Conservation (phyloP, 2,888 invertebrate species). For the Ophion slaviceki region DNA sequence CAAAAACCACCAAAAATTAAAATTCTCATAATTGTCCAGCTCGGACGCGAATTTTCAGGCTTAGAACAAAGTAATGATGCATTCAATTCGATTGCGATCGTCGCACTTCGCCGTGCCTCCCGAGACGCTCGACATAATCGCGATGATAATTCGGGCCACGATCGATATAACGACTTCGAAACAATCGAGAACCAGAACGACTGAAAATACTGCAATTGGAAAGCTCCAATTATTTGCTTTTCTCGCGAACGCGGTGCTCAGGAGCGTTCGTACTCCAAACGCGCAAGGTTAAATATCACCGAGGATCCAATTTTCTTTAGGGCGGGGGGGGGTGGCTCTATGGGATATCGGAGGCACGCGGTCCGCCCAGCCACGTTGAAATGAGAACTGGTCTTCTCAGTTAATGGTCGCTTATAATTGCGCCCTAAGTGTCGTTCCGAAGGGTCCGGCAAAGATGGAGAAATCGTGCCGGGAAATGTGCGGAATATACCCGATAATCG, state of each 20-base stretch:
- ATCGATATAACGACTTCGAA: not conserved
- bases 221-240: constrained; percentile 30
- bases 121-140: not conserved
- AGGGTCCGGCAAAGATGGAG: constrained; percentile 35
- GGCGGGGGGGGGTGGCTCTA: not conserved
- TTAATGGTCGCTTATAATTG: constrained; percentile 63
- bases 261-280: constrained; percentile 9
- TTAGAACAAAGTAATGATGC: not conserved
- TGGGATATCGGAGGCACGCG: constrained; percentile 5
- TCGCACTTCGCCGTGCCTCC: not conserved
- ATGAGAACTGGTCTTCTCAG: constrained; percentile 33
- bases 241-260: constrained; percentile 9
- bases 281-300: constrained; percentile 31
- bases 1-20: too few species aligned
- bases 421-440: constrained; percentile 38
- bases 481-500: constrained; percentile 56
- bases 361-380: constrained; percentile 14
- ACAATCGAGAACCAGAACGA: not conserved
- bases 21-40: too few species aligned
- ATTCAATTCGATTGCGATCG: not conserved
- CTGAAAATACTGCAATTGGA: constrained; percentile 5
- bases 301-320: constrained; percentile 55
- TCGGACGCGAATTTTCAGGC: not conserved
- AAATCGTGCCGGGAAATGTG: constrained; percentile 44
- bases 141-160: not conserved